Evolutionary conservation across 1,140 invertebrate species (phyloP), one percentile per base, ranked within the genome.

Genomic region (Leptopilina boulardi): DNA sequence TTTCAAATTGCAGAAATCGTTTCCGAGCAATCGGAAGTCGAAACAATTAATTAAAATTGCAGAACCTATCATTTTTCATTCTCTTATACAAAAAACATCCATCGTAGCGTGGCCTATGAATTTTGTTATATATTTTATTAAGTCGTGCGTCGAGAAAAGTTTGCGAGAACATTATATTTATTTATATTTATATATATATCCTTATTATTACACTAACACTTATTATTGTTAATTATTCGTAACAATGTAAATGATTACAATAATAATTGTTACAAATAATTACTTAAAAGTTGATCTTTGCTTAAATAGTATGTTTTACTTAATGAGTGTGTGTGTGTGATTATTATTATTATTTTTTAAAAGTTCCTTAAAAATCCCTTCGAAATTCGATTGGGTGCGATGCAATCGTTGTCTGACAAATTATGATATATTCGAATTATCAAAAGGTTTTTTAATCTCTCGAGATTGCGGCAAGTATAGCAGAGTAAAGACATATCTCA

Each of bases 381-480:
- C 21, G 59, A 66, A 66, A 66, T 66, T 66, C 59, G 59, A 66
- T 66, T 66, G 59, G 26, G 13, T 66, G 54, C 54, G 26, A 30
- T 66, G 59, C 30, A 30, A 66, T 66, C 59, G 59, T 66, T 44
- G 30, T 59, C 77, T 70, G 76, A 42, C 71, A 80, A 77, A 56
- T 75, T 75, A 79, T 66, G 51, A 71, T 80, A 77, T 71, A 73
- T 73, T 76, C 56, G 73, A 71, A 73, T 19, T 77, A 75, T 75
- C 26, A 71, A 66, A 77, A 77, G 75, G 73, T 56, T 80, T 77
- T 66, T 66, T 66, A 30, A 66, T 34, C 13, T 66, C 56, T 66
- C 56, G 56, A 59, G 54, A 26, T 21, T 23, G n/a, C n/a, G 54
- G 18, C 21, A 3, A 21, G 19, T 23, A 1, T 10, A 0, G 19